A percentile compares a stretch with the other conserved stretches of the same genome.
phyloP scores from a whole-genome alignment of 2,113 vertebrate genomes.

The Capreolus pygargus region DNA sequence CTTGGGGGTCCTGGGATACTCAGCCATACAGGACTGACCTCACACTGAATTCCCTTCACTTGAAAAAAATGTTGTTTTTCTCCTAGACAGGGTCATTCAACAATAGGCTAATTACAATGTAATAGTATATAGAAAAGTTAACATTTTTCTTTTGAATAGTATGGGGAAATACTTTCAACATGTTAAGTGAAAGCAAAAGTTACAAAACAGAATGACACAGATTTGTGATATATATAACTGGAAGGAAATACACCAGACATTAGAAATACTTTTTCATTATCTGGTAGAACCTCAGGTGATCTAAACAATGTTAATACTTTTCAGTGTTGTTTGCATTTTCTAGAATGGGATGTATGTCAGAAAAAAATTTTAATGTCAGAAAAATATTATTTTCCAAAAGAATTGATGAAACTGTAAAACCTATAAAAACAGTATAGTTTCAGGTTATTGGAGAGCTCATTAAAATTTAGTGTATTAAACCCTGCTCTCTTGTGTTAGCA shows the following conservation, averaged over 20 bases:
- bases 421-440: neutral
- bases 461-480: neutral
- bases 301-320: neutral
- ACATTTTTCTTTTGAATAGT: neutral
- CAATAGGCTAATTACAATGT: neutral
- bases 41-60: neutral
- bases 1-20: neutral
- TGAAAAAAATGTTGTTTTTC: neutral
- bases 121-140: neutral
- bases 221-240: neutral
- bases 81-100: neutral
- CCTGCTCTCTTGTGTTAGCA: neutral
- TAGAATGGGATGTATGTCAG: neutral
- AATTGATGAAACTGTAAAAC: neutral
- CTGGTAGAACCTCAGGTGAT: neutral
- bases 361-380: neutral
- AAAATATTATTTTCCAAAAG: conserved; percentile 14
- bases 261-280: neutral
- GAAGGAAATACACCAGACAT: neutral
- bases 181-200: neutral
- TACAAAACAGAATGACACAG: neutral
- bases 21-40: neutral
- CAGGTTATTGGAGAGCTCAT: neutral
- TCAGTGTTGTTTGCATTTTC: neutral
- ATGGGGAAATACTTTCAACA: neutral